Percentiles rank a stretch among this genome's conserved stretches.
These are phyloP conservation scores for Reticulitermes speratus DNA, from an alignment of 1,140 invertebrate species.

Conservation along the genomic window DNA sequence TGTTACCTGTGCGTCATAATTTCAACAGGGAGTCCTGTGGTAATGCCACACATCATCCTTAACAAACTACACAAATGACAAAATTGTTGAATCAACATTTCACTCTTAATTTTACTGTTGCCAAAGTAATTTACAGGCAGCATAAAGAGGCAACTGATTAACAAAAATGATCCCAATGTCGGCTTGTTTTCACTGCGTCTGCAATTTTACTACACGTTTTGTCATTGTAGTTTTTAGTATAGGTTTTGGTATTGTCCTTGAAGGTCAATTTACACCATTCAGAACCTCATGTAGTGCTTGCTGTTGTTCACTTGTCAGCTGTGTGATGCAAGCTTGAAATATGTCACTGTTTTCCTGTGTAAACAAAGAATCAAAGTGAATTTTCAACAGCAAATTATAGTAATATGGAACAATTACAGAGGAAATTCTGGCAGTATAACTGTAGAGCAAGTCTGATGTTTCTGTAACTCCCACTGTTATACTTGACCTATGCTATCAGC, in stretches of 20 bases:
- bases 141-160: background rate
- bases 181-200: background rate
- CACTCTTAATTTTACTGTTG: background rate
- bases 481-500: too few species aligned
- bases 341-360: conserved; percentile 69
- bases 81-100: background rate
- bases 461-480: too few species aligned
- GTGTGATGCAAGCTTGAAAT: conserved; percentile 77
- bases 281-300: conserved; percentile 73
- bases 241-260: background rate
- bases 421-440: too few species aligned
- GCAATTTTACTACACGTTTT: background rate
- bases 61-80: background rate
- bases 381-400: too few species aligned
- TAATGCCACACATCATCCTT: background rate
- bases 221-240: background rate
- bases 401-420: too few species aligned
- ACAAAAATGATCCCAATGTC: background rate
- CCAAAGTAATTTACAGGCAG: background rate
- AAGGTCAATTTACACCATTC: conserved; percentile 33
- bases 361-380: background rate
- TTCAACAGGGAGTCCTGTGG: background rate
- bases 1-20: background rate
- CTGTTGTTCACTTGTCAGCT: conserved; percentile 76
- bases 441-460: too few species aligned